Evolutionary conservation across 1,140 invertebrate species (phyloP).

Genomic region (Brachionus calyciflorus): DNA sequence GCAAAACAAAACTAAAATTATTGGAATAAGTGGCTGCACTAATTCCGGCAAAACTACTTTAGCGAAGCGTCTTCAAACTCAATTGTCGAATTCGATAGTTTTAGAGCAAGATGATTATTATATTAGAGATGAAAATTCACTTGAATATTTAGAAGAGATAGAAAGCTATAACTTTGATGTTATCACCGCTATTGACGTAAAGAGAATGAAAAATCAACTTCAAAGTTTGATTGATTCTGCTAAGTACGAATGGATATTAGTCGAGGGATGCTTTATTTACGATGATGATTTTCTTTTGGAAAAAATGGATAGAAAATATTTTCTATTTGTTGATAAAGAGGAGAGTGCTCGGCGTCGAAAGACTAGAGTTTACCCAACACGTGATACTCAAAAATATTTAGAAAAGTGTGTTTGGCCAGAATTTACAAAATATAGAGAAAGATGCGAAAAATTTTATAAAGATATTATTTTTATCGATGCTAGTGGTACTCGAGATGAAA

Average conservation of each 20-base stretch:
- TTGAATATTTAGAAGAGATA: not conserved
- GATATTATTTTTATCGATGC: not conserved
- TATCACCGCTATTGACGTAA: not conserved
- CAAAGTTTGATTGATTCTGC: not conserved
- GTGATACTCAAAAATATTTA: not conserved
- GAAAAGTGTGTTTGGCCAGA: constrained; percentile 6
- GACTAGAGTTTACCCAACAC: not conserved
- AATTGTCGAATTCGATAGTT: not conserved
- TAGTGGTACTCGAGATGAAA: not conserved
- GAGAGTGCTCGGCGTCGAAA: not conserved
- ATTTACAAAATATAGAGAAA: not conserved
- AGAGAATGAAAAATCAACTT: not conserved
- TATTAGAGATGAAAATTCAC: not conserved
- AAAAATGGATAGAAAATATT: not conserved
- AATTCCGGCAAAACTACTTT: constrained; percentile 1
- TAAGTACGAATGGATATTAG: not conserved
- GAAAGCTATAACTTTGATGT: not conserved
- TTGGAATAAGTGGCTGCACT: not conserved
- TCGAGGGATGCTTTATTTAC: not conserved
- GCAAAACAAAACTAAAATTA: not conserved
- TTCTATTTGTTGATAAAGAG: not conserved
- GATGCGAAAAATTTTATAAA: not conserved
- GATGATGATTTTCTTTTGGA: not conserved
- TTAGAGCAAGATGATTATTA: not conserved
- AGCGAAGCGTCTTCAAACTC: not conserved